Evolutionary conservation across 2,797 vertebrate genomes (phyloP).

Genomic region (Notamacropus eugenii): DNA sequence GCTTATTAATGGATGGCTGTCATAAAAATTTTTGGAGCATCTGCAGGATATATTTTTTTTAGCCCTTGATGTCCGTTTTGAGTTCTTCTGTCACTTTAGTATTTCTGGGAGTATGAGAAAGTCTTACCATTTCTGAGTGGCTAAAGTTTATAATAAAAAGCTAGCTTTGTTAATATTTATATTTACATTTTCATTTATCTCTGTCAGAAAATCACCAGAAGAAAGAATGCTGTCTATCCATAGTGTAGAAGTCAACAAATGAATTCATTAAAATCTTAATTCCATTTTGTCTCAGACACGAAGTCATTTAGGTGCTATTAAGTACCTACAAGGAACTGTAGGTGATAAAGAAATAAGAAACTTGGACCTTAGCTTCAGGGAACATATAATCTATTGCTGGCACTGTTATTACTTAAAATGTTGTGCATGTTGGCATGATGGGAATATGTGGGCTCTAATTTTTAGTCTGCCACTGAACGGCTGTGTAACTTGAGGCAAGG

Average conservation of each 20-base stretch:
- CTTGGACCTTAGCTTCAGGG: not conserved
- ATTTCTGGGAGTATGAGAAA: not conserved
- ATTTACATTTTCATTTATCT: conserved; percentile 7
- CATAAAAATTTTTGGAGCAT: not conserved
- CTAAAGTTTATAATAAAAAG: not conserved
- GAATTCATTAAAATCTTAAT: not conserved
- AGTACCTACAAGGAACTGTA: not conserved
- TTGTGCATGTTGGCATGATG: not conserved
- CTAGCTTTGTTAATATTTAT: not conserved
- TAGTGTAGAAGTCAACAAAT: not conserved
- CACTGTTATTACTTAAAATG: not conserved
- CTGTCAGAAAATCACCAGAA: not conserved
- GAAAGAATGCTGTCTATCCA: not conserved
- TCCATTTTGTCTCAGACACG: not conserved
- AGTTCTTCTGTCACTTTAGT: not conserved
- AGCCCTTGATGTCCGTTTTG: not conserved
- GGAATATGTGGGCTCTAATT: not conserved
- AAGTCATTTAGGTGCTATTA: not conserved
- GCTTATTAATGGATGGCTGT: not conserved
- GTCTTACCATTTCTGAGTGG: not conserved
- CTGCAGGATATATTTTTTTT: not conserved
- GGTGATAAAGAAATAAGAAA: not conserved
- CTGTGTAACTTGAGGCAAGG: not conserved
- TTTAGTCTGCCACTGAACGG: not conserved
- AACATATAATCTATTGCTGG: not conserved